Conservation (phyloP, 92 coral and sea anemone genomes). For the Parazoanthus swiftii region DNA sequence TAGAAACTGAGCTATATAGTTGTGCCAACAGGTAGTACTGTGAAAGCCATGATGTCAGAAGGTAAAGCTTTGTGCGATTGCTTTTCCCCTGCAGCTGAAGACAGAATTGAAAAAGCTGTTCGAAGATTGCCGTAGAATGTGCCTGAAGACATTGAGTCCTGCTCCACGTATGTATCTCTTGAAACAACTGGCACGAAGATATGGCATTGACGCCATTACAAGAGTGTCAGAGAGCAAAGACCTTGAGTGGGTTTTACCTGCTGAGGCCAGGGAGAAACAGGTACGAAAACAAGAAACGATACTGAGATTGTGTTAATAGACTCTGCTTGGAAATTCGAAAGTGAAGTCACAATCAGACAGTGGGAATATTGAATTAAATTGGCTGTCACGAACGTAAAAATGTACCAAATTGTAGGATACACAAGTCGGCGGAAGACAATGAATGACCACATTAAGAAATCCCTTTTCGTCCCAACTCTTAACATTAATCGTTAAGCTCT, state of each 20-base stretch:
- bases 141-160: slow-evolving; percentile 48
- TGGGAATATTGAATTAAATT: no score
- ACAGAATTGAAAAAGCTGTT: slow-evolving; percentile 51
- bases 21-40: neutral
- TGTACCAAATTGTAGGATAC: no score
- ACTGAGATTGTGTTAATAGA: neutral
- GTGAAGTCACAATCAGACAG: no score
- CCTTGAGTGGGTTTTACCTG: slow-evolving; percentile 71
- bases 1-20: no score
- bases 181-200: slow-evolving; percentile 71
- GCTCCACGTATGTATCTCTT: slow-evolving; percentile 65
- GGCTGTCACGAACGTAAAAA: no score
- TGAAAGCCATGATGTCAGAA: neutral
- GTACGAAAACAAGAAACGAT: neutral
- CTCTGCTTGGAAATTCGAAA: no score
- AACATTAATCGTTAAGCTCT: no score
- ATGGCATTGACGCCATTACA: slow-evolving; percentile 66
- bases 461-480: no score
- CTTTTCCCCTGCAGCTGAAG: slow-evolving; percentile 22
- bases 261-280: slow-evolving; percentile 39
- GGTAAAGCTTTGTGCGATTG: no score
- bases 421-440: no score
- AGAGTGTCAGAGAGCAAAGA: slow-evolving; percentile 49
- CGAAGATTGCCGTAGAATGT: slow-evolving; percentile 55
- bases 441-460: no score